These are phyloP conservation scores for Cataglyphis cursor DNA, from an alignment of 2,888 invertebrate species.

Conservation along the genomic window DNA sequence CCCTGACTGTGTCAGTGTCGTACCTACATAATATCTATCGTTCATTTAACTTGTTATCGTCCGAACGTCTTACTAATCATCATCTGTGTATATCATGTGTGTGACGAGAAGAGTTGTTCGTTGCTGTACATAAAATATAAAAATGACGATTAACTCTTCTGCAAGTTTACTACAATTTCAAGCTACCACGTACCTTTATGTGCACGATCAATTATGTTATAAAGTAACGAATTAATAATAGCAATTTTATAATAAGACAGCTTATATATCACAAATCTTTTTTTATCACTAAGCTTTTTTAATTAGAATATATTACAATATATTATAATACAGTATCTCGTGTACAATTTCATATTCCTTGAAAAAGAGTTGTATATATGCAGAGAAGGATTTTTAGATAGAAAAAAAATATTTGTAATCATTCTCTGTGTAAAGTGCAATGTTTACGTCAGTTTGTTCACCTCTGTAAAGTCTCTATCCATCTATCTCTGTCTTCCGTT, in stretches of 20 bases:
- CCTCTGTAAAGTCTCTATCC: constrained; percentile 1
- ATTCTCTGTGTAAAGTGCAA: constrained; percentile 36
- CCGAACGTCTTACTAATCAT: constrained; percentile 33
- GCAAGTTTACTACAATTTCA: neutral
- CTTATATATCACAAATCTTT: constrained; percentile 22
- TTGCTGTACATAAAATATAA: constrained; percentile 18
- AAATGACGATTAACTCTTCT: constrained; percentile 24
- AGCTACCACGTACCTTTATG: neutral
- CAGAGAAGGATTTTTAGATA: constrained; percentile 4
- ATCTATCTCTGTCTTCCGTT: constrained; percentile 37
- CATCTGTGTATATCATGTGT: constrained; percentile 43
- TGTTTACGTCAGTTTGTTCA: constrained; percentile 30
- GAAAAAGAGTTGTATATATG: neutral
- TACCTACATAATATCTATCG: constrained; percentile 1
- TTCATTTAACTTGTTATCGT: constrained; percentile 12
- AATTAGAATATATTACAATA: constrained; percentile 2
- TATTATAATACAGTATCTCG: neutral
- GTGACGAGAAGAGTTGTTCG: constrained; percentile 9
- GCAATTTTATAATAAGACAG: constrained; percentile 22
- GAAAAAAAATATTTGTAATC: neutral
- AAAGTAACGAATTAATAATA: constrained; percentile 25
- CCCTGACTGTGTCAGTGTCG: neutral
- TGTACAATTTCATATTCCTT: constrained; percentile 23
- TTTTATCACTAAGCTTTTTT: neutral
- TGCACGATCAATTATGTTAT: constrained; percentile 14